These are phyloP conservation scores for Engystomops pustulosus DNA, from an alignment of 2,113 vertebrate species.

Conservation along the genomic window DNA sequence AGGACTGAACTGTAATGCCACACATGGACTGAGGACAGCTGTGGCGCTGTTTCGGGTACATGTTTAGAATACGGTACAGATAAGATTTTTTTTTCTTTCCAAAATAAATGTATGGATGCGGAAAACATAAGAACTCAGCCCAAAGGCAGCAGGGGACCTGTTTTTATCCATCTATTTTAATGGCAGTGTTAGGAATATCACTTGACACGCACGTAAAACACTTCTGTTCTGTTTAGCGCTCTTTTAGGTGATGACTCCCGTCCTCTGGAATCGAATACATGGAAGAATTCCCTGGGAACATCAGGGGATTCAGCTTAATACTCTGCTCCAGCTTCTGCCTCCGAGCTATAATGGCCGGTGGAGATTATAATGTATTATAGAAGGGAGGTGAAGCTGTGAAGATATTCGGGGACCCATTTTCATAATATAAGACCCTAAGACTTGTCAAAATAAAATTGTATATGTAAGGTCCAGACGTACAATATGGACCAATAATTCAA, in stretches of 20 bases:
- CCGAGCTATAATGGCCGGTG: background rate
- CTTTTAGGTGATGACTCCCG: conserved; percentile 4
- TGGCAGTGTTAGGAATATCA: conserved; percentile 40
- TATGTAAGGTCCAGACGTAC: background rate
- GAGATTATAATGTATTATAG: background rate
- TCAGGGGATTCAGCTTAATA: background rate
- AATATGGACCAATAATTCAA: too few species aligned
- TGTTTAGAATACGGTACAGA: too few species aligned
- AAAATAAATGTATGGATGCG: too few species aligned
- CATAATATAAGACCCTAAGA: background rate
- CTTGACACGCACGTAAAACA: conserved; percentile 30
- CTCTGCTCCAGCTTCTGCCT: background rate
- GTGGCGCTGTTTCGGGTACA: too few species aligned
- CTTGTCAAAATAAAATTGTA: background rate
- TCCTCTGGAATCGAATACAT: background rate
- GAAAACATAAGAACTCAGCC: too few species aligned
- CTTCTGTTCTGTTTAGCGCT: conserved; percentile 35
- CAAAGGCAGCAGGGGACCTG: conserved; percentile 31
- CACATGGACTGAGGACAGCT: too few species aligned
- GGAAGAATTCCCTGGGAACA: background rate
- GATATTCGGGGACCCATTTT: background rate
- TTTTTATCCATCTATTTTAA: conserved; percentile 42
- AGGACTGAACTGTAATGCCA: too few species aligned
- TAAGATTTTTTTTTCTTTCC: background rate
- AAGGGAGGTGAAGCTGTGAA: background rate